phyloP scores from a whole-genome alignment of 2,113 vertebrate genomes.

The Ranitomeya variabilis region DNA sequence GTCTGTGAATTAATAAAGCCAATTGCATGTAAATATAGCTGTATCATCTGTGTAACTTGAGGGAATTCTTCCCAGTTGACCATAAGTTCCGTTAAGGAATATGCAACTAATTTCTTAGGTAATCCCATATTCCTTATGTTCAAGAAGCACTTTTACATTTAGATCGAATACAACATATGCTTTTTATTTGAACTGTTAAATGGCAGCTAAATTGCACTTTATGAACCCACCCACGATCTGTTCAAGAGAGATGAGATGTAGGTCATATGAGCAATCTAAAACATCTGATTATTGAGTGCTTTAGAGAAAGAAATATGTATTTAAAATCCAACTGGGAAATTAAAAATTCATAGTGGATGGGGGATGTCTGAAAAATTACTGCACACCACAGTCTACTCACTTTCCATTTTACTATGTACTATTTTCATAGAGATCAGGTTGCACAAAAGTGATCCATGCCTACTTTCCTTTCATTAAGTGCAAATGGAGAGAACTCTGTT shows the following conservation, averaged over 20 bases:
- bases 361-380: conserved; percentile 5
- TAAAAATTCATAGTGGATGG: conserved; percentile 24
- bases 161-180: conserved; percentile 19
- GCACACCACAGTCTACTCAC: background rate
- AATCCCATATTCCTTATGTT: conserved; percentile 12
- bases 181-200: conserved; percentile 3
- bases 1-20: conserved; percentile 34
- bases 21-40: conserved; percentile 34
- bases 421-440: background rate
- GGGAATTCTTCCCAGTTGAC: conserved; percentile 3
- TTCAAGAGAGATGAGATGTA: conserved; percentile 21
- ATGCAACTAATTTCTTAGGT: background rate
- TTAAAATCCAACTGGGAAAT: conserved; percentile 35
- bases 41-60: background rate
- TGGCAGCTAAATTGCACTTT: conserved; percentile 24
- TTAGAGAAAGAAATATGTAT: conserved; percentile 26
- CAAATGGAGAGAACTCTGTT: background rate
- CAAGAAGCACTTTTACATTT: background rate
- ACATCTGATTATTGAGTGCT: conserved; percentile 12
- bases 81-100: background rate
- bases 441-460: background rate
- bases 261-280: conserved; percentile 12
- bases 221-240: conserved; percentile 28
- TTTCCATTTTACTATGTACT: conserved; percentile 29
- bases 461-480: background rate